Evolutionary conservation across 2,888 invertebrate species (phyloP).

Genomic region (Raillietiella orientalis): DNA sequence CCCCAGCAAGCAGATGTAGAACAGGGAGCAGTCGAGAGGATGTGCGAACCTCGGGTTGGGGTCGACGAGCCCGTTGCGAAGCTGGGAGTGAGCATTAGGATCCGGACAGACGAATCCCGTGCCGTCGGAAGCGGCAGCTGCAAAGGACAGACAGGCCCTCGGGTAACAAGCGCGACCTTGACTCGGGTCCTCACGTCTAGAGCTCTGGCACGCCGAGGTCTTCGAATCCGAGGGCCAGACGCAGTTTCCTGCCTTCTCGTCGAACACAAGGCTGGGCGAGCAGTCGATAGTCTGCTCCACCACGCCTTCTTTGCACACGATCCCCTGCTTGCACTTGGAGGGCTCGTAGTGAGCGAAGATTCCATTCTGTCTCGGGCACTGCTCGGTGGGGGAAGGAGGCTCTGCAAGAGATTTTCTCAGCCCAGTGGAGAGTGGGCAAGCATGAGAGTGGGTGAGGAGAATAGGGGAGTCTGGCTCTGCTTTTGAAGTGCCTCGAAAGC

Average conservation of each 20-base stretch:
- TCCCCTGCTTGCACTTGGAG: conserved; percentile 49
- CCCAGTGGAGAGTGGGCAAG: too few species aligned
- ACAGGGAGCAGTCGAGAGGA: conserved; percentile 59
- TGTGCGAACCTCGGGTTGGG: conserved; percentile 33
- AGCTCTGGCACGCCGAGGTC: conserved; percentile 35
- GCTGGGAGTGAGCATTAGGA: too few species aligned
- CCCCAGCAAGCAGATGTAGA: conserved; percentile 71
- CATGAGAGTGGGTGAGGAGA: too few species aligned
- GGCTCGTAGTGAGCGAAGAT: conserved; percentile 53
- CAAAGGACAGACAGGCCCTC: too few species aligned
- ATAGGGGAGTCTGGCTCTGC: too few species aligned
- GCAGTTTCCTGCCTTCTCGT: conserved; percentile 58
- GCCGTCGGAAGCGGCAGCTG: too few species aligned
- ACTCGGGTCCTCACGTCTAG: too few species aligned
- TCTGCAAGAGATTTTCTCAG: conserved; percentile 17
- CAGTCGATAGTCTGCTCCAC: conserved; percentile 68
- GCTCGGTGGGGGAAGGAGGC: conserved; percentile 28
- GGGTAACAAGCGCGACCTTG: too few species aligned
- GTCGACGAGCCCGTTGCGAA: conserved; percentile 3
- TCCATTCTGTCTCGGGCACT: conserved; percentile 52
- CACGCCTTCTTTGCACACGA: conserved; percentile 37
- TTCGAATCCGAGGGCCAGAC: conserved; percentile 77
- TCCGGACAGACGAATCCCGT: too few species aligned
- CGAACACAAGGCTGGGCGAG: conserved; percentile 54
- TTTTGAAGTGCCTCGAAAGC: too few species aligned